Conservation (phyloP, 2,888 invertebrate species). For the Metopia argyrocephala region DNA sequence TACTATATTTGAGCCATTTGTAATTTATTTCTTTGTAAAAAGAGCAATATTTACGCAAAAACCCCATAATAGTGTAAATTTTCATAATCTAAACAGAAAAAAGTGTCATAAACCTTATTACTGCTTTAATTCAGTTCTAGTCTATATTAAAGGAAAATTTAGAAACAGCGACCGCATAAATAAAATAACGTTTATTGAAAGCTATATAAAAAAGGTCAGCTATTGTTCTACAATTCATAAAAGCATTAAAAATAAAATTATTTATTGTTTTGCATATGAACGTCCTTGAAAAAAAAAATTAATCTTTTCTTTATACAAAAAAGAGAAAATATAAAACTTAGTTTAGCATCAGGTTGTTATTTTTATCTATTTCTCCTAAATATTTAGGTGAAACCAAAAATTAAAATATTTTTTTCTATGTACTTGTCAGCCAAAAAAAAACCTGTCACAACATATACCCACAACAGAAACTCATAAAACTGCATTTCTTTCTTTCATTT, state of each 20-base stretch:
- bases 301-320: background rate
- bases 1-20: too few relatives aligned
- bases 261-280: background rate
- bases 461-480: background rate
- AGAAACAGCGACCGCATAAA: too few relatives aligned
- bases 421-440: constrained; percentile 3
- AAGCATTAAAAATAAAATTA: background rate
- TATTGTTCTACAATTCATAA: too few relatives aligned
- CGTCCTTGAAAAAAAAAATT: background rate
- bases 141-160: too few relatives aligned
- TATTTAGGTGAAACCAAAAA: constrained; percentile 15
- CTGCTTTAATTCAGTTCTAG: too few relatives aligned
- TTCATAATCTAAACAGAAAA: too few relatives aligned
- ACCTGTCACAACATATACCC: constrained; percentile 43
- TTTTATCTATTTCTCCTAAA: background rate
- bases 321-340: background rate
- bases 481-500: constrained; percentile 15
- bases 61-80: too few relatives aligned
- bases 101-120: too few relatives aligned
- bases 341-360: background rate
- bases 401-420: background rate
- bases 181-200: too few relatives aligned
- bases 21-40: too few relatives aligned
- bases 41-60: too few relatives aligned
- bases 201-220: too few relatives aligned